These are phyloP conservation scores for Aix galericulata DNA, from an alignment of 2,113 vertebrate species.

Conservation along the genomic window DNA sequence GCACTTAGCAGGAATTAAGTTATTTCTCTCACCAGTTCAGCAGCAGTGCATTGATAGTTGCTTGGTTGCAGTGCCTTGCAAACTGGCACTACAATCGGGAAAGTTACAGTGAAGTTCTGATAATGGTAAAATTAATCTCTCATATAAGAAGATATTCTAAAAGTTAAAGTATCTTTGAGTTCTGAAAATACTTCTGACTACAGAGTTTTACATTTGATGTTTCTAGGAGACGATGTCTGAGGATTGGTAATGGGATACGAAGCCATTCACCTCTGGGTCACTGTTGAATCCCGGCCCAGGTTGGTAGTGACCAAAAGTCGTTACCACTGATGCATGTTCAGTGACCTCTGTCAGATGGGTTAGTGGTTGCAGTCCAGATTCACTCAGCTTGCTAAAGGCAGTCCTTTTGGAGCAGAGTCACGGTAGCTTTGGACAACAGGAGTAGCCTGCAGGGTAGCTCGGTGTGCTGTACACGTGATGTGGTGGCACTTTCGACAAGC, in stretches of 20 bases:
- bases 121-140: not conserved
- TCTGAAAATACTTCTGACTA: not conserved
- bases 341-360: not conserved
- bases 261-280: not conserved
- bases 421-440: not conserved
- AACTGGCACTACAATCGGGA: not conserved
- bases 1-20: not conserved
- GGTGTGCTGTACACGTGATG: rapidly evolving
- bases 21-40: not conserved
- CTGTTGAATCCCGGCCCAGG: not conserved
- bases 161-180: not conserved
- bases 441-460: not conserved
- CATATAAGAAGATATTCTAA: not conserved
- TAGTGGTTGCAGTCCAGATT: not conserved
- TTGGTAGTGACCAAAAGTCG: not conserved
- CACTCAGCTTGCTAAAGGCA: not conserved
- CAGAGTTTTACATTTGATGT: not conserved
- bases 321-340: not conserved
- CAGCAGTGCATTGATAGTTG: not conserved
- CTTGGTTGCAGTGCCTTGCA: not conserved
- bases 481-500: not conserved
- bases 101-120: not conserved
- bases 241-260: not conserved
- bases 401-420: not conserved
- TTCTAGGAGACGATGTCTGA: not conserved